Evolutionary conservation across 1,140 invertebrate genomes (phyloP).

Genomic region (Lamellibrachia luymesi): DNA sequence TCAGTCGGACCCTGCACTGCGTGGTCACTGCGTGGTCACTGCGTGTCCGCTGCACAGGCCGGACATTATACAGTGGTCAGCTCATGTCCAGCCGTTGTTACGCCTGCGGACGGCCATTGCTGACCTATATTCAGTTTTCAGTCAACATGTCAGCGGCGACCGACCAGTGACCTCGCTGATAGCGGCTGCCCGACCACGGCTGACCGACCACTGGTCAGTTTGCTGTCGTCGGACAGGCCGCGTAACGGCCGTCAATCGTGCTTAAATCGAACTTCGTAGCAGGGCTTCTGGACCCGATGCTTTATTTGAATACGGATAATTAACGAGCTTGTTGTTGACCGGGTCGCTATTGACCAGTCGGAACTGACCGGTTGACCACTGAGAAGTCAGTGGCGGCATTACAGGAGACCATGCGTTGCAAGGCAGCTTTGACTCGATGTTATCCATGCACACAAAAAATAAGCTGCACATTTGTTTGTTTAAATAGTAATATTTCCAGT

Average conservation of each 20-base stretch:
- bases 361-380: not conserved
- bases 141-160: not conserved
- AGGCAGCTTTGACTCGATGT: not conserved
- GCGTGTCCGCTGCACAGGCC: not conserved
- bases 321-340: not conserved
- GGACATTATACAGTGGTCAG: not conserved
- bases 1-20: not conserved
- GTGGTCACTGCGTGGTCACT: not conserved
- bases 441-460: not conserved
- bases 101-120: not conserved
- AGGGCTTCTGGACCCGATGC: not conserved
- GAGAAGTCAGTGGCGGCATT: not conserved
- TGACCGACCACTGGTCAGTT: not conserved
- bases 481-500: not conserved
- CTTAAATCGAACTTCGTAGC: not conserved
- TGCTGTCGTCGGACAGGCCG: not conserved
- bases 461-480: not conserved
- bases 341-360: not conserved
- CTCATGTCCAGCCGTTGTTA: not conserved
- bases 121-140: not conserved
- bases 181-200: not conserved
- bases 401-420: not conserved
- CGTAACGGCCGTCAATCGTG: not conserved
- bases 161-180: not conserved
- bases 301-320: conserved; percentile 1